Evolutionary conservation across 1,140 invertebrate species (phyloP), one percentile per base, ranked within the genome.

Genomic region (Drosophila lowei): DNA sequence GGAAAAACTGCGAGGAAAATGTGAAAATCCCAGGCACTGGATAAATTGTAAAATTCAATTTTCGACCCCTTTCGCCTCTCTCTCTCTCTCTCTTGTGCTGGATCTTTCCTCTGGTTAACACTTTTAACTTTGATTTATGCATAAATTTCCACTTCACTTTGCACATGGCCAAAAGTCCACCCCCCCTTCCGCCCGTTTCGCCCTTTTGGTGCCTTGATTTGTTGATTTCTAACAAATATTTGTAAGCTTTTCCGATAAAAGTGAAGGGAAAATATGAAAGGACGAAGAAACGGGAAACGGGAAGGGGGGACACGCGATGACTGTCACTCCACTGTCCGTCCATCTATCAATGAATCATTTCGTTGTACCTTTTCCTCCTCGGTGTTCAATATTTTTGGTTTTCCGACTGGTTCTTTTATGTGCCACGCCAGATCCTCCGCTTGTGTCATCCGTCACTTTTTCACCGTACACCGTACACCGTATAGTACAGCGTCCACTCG

Each of bases 51-150:
- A 88, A 86, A 86, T 86, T 86, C 70, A 86, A 86, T 86, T 85
- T 85, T 79, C 64, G 65, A 53, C 77, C 79, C 68, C 77, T 86
- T 68, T 18, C 44, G 2, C 30, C 15, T 1, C 16, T n/a, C 30
- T 30, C 11, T 1, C n/a, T 13, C 15, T 28, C 8, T 52, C 28
- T 52, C n/a, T 15, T 34, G 28, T 70, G 64, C 68, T 77, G 6
- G 25, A 28, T 70, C 77, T 85, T 79, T 86, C 75, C 81, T 61
- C 70, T 18, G 47, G 65, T 68, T 68, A 68, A 88, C 81, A 78
- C 74, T 86, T 86, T 85, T 88, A 86, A 81, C 81, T 78, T 83
- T 86, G 81, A 86, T 81, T 86, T 86, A 86, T 86, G 77, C 81
- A 83, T 68, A 88, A 86, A 88, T 88, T 88, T 86, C 59, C 77